Evolutionary conservation across 2,797 vertebrate genomes (phyloP).

Genomic region (Micromesistius poutassou): DNA sequence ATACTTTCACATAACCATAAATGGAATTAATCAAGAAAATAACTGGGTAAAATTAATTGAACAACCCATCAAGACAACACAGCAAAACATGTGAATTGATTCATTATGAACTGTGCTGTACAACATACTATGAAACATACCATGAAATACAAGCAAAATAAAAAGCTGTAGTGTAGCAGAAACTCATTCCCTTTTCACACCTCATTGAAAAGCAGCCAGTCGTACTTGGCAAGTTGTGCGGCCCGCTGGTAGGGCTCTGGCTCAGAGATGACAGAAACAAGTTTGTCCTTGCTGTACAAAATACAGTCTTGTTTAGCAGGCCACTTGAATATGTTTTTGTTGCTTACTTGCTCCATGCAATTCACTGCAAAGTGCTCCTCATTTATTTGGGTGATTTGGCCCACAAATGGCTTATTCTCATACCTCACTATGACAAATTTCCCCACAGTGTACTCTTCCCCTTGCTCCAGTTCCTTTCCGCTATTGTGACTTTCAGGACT

Average conservation of each 20-base stretch:
- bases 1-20: too few relatives aligned
- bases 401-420: constrained; percentile 16
- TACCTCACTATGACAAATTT: constrained; percentile 18
- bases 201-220: constrained; percentile 16
- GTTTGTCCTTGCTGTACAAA: constrained; percentile 12
- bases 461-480: constrained; percentile 12
- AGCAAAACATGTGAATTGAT: constrained; percentile 6
- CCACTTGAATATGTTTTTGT: constrained; percentile 15
- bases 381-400: constrained; percentile 16
- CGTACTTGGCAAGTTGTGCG: constrained; percentile 11
- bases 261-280: constrained; percentile 17
- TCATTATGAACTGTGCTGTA: constrained; percentile 1
- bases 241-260: constrained; percentile 16
- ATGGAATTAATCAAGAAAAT: too few relatives aligned
- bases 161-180: too few relatives aligned
- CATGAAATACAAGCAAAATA: not conserved
- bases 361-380: constrained; percentile 15
- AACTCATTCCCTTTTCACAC: not conserved
- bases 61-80: not conserved
- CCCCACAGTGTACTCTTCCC: constrained; percentile 17
- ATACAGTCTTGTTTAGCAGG: constrained; percentile 17
- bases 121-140: not conserved
- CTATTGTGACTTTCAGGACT: not conserved
- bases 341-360: constrained; percentile 11
- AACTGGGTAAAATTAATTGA: too few relatives aligned